Base-by-base conservation (phyloP, 1,140 invertebrate species). In the Eulimnadia texana region DNA sequence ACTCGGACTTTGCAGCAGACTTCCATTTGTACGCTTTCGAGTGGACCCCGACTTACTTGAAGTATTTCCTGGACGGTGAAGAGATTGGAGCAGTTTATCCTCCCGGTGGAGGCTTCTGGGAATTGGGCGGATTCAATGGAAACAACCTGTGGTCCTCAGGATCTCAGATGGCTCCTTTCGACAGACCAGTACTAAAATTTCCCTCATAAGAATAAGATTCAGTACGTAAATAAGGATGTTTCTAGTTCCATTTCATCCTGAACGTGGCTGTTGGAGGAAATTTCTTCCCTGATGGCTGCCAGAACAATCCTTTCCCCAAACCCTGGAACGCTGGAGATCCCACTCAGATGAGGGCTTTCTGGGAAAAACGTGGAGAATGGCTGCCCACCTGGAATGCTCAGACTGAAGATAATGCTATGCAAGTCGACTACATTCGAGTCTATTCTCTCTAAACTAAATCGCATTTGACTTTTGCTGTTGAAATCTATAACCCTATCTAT, bases 111-210 rank as follows among this genome's bases (percentile, higher is more conserved):
- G 69, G 72, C 1, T 72, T 73, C 60, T 73, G 71, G 71, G 64
- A 72, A 56, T 42, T 70, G 3, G 71, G 71, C 28, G 54, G 64
- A 22, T 70, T 73, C 63, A 60, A 65, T 23, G 52, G 42, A 47
- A 49, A 60, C 23, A 60, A 63, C 10, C 57, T 63, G 16, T 79
- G 77, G 78, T 56, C 65, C 20, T 52, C 62, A n/a, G 70, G 69
- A 3, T 62, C 64, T 0, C 71, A 70, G 61, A 75, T 77, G 71
- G 78, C 79, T 28, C 79, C 79, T 3, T 81, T 81, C 64, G 78
- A 80, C 68, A 70, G 76, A 66, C 70, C 72, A 51, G 74, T 77
- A 67, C 64, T 64, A 52, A 42, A 65, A n/a, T 24, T 56, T 59
- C 29, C 27, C 50, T 28, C 53, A 57, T 53, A 33, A 53, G 60